Evolutionary conservation across 2,797 vertebrate genomes (phyloP).

Genomic region (Rhyacichthys aspro): DNA sequence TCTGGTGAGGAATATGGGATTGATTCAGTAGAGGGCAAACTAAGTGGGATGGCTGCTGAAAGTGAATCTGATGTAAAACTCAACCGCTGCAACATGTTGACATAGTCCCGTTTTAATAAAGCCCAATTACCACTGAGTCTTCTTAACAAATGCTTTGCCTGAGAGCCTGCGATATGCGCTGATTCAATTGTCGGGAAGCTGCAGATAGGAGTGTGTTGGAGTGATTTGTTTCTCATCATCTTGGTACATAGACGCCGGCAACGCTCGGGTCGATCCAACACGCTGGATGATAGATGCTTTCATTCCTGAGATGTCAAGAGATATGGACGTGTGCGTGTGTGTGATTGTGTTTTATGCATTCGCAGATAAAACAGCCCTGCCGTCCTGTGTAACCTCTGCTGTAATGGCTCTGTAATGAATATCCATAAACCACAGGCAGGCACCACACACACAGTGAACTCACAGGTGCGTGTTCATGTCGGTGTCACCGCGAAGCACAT

Average conservation of each 20-base stretch:
- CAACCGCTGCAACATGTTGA: slow-evolving; percentile 7
- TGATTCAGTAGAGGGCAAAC: slow-evolving; percentile 25
- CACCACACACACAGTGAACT: slow-evolving; percentile 27
- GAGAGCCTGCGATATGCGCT: slow-evolving; percentile 16
- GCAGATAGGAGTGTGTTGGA: slow-evolving; percentile 38
- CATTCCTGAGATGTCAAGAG: slow-evolving; percentile 54
- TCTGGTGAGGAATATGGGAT: slow-evolving; percentile 29
- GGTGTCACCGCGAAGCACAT: background rate
- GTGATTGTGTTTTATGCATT: slow-evolving; percentile 55
- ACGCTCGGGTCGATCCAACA: slow-evolving; percentile 46
- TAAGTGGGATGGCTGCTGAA: slow-evolving; percentile 24
- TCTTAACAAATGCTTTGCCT: slow-evolving; percentile 3
- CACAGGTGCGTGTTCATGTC: slow-evolving; percentile 11
- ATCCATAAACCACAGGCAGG: slow-evolving; percentile 72
- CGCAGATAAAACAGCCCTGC: slow-evolving; percentile 62
- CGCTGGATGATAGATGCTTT: slow-evolving; percentile 61
- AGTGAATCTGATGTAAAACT: slow-evolving; percentile 26
- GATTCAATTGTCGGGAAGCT: slow-evolving; percentile 47
- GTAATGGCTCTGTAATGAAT: slow-evolving; percentile 77
- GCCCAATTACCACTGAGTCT: slow-evolving; percentile 42
- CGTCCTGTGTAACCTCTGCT: slow-evolving; percentile 73
- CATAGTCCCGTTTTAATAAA: slow-evolving; percentile 51
- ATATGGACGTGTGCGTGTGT: slow-evolving; percentile 24
- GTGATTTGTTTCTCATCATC: slow-evolving; percentile 64
- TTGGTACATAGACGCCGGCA: slow-evolving; percentile 12